Conservation (phyloP, 2,113 vertebrate genomes). For the Erythrocercus mccallii region DNA sequence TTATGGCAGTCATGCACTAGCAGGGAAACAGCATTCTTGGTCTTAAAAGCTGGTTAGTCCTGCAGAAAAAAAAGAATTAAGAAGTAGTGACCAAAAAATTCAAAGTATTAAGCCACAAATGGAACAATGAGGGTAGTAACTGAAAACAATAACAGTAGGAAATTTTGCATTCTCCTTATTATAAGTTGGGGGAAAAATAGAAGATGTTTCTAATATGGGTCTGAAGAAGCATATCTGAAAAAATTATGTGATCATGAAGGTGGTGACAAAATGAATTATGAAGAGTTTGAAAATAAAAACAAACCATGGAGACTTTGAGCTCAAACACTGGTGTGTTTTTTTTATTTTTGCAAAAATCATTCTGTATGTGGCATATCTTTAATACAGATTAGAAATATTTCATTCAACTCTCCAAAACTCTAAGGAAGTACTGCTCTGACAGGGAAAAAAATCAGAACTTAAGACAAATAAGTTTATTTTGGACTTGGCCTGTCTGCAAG, state of each 20-base stretch:
- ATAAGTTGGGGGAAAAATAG: not conserved
- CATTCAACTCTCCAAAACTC: not conserved
- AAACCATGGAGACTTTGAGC: not conserved
- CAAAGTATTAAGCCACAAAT: not conserved
- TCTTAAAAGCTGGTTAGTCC: not conserved
- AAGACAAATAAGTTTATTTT: not conserved
- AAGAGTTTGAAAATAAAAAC: not conserved
- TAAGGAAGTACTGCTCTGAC: not conserved
- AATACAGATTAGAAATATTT: not conserved
- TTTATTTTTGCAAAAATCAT: not conserved
- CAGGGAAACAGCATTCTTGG: not conserved
- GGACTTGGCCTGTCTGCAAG: not conserved
- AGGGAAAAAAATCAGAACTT: not conserved
- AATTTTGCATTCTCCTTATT: not conserved
- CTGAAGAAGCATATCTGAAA: not conserved
- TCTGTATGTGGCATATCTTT: not conserved
- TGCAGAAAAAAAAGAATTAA: not conserved
- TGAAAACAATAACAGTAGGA: not conserved
- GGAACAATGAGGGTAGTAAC: not conserved
- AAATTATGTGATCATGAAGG: fast-evolving
- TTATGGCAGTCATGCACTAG: not conserved
- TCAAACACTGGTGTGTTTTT: not conserved
- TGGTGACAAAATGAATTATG: not conserved
- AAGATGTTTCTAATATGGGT: not conserved
- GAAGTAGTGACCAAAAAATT: not conserved